Conservation (phyloP, 1,140 invertebrate genomes). For the Papilio aristodemus region DNA sequence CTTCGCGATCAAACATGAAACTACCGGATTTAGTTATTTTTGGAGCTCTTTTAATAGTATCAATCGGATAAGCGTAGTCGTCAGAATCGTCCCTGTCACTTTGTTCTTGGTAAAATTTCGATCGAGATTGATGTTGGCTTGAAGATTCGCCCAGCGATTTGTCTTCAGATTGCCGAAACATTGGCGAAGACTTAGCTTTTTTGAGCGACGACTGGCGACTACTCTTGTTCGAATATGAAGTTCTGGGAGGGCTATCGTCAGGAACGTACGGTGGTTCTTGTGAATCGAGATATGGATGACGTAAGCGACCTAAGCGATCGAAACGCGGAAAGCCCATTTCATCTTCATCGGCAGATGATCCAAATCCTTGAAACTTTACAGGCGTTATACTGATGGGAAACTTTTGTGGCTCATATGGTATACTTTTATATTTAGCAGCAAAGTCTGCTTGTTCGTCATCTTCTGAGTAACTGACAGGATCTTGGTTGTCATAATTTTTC, state of each 20-base stretch:
- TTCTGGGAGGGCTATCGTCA: conserved; percentile 67
- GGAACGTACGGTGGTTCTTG: conserved; percentile 72
- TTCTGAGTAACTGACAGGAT: conserved; percentile 80
- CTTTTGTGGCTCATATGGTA: conserved; percentile 64
- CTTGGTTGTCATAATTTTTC: conserved; percentile 75
- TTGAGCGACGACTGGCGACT: conserved; percentile 73
- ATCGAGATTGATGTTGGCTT: conserved; percentile 55
- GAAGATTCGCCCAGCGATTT: conserved; percentile 60
- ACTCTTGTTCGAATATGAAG: conserved; percentile 71
- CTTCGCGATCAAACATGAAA: conserved; percentile 72
- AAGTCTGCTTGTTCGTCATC: conserved; percentile 79
- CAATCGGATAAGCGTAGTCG: conserved; percentile 76
- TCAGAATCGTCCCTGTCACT: conserved; percentile 76
- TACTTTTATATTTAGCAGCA: conserved; percentile 60
- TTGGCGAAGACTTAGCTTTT: conserved; percentile 55
- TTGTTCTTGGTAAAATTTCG: conserved; percentile 63
- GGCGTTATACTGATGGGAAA: conserved; percentile 73
- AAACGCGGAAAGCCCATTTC: conserved; percentile 83
- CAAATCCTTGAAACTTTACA: conserved; percentile 82
- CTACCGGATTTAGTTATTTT: conserved; percentile 70
- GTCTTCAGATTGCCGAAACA: conserved; percentile 61
- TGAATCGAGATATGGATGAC: conserved; percentile 77
- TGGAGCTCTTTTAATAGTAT: conserved; percentile 78
- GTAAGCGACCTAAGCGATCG: conserved; percentile 80
- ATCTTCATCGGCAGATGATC: conserved; percentile 82